phyloP scores from a whole-genome alignment of 2,888 invertebrate species.

The Sepiola atlantica region DNA sequence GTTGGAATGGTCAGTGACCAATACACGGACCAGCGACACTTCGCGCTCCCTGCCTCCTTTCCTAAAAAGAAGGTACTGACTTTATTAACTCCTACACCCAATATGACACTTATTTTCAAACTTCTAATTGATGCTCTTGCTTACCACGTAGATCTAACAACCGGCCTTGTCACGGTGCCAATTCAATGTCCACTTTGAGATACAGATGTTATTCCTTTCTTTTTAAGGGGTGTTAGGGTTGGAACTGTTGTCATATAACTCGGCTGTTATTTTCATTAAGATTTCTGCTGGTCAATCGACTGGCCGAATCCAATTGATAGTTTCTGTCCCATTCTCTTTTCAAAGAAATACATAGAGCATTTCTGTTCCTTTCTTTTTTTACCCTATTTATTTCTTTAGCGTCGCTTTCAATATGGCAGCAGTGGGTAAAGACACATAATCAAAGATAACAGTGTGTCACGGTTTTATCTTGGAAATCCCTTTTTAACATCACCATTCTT shows the following conservation, averaged over 20 bases:
- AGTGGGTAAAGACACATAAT: background rate
- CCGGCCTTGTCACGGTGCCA: background rate
- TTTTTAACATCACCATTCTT: background rate
- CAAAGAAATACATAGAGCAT: conserved; percentile 22
- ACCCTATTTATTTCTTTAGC: background rate
- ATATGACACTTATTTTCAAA: conserved; percentile 32
- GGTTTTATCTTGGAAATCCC: conserved; percentile 32
- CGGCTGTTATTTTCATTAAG: conserved; percentile 36
- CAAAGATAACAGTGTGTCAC: conserved; percentile 11
- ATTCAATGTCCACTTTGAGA: background rate
- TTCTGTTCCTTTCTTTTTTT: background rate
- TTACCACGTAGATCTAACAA: conserved; percentile 1
- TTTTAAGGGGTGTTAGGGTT: background rate
- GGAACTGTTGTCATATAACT: conserved; percentile 24
- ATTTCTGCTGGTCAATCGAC: conserved; percentile 24
- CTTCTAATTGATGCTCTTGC: conserved; percentile 32
- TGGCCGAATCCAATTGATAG: background rate
- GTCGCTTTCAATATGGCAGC: background rate
- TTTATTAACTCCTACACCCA: conserved; percentile 32
- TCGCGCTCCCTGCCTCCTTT: background rate
- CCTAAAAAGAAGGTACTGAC: background rate
- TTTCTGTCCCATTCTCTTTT: conserved; percentile 21
- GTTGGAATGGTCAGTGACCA: background rate
- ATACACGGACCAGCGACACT: background rate
- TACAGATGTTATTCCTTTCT: background rate